These are phyloP conservation scores for Cantharis nigra DNA, from an alignment of 2,888 invertebrate genomes.

Conservation along the genomic window DNA sequence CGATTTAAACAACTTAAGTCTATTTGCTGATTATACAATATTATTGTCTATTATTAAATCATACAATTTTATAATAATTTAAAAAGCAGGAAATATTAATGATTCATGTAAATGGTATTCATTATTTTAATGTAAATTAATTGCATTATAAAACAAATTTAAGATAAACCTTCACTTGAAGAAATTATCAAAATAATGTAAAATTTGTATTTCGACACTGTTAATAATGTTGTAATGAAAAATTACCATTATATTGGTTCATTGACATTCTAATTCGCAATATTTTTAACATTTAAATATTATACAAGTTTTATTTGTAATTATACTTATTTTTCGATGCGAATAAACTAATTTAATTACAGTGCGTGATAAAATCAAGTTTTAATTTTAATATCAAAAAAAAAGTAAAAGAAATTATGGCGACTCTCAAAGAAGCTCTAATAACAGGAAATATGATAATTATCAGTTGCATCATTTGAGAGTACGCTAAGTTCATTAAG, in stretches of 20 bases:
- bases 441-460: constrained; percentile 27
- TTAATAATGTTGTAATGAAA: neutral
- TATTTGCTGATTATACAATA: neutral
- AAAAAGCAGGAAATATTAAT: neutral
- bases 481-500: neutral
- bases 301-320: neutral
- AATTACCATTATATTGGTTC: neutral
- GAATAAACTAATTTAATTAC: neutral
- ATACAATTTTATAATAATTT: neutral
- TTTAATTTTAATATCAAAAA: neutral
- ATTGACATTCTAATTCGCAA: neutral
- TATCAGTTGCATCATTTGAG: constrained; percentile 7
- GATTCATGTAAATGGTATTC: neutral
- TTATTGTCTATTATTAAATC: neutral
- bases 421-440: constrained; percentile 4
- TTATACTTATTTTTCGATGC: neutral
- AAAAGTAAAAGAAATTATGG: neutral
- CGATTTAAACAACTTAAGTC: neutral
- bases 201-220: neutral
- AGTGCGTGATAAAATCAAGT: neutral
- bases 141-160: neutral
- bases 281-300: neutral
- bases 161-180: neutral
- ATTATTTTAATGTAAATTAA: neutral
- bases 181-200: neutral